Evolutionary conservation across 2,888 invertebrate species (phyloP).

Genomic region (Unio pictorum): DNA sequence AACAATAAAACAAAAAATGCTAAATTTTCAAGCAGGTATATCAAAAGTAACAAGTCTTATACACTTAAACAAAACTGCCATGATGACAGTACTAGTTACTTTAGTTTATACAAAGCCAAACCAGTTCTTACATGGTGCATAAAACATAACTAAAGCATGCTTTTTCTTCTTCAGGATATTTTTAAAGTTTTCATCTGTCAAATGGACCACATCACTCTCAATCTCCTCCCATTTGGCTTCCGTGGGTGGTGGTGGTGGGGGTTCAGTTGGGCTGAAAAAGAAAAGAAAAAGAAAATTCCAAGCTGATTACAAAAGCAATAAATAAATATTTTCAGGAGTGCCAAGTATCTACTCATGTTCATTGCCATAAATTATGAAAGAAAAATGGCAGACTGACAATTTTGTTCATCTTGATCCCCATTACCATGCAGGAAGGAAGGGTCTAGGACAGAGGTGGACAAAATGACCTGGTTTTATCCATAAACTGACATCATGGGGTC

Average conservation of each 20-base stretch:
- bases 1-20: too few species aligned
- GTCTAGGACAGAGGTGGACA: too few species aligned
- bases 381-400: too few species aligned
- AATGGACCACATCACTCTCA: slow-evolving; percentile 83
- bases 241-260: slow-evolving; percentile 85
- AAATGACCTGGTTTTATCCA: too few species aligned
- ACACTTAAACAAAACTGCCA: background rate
- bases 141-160: slow-evolving; percentile 91
- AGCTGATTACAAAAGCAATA: background rate
- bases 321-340: background rate
- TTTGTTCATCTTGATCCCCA: too few species aligned
- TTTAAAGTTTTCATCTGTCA: slow-evolving; percentile 82
- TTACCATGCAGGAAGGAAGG: too few species aligned
- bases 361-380: too few species aligned
- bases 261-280: slow-evolving; percentile 79
- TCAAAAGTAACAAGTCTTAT: too few species aligned
- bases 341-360: too few species aligned
- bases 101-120: background rate
- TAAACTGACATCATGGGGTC: too few species aligned
- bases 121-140: slow-evolving; percentile 87
- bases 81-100: background rate
- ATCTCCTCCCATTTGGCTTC: slow-evolving; percentile 86
- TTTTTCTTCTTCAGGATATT: slow-evolving; percentile 86
- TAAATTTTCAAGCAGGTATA: too few species aligned
- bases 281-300: background rate